Evolutionary conservation across 2,888 invertebrate genomes (phyloP), one percentile per base, ranked within the genome.

Genomic region (Thymelicus acteon): DNA sequence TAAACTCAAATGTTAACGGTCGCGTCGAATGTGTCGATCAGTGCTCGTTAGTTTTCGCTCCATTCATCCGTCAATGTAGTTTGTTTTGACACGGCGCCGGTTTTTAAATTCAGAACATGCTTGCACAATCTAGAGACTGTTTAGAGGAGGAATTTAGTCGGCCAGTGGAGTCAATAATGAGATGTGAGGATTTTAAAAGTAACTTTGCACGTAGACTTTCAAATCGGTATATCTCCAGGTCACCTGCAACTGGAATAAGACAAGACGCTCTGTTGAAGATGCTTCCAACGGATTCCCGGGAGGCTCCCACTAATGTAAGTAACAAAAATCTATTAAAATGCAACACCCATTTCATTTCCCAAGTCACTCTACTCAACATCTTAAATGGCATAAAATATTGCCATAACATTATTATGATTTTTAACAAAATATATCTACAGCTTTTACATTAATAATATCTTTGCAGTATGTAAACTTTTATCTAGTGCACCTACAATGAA

Each of bases 171-270:
- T 89, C 92, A 19, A 91, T 93, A 74, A 93, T 93, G 93, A 85
- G 87, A 78, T 92, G 92, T 79, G 92, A 92, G 75, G 91, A 93
- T 78, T 93, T 93, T 76, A 93, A 93, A 75, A 93, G 93, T 75
- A 93, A 92, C 80, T 93, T 93, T 74, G 93, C 93, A 1, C 87
- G 93, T 78, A 90, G 86, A 75, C 86, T 93, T 67, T 93, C 93
- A n/a, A 90, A 92, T 77, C 85, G 93, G 69, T 93, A 90, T 76
- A 87, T 80, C 72, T 82, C 89, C 73, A 86, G 85, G 74, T 78
- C 89, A 37, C 83, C 89, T 15, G 77, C 80, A 12, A 75, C 76
- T 58, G 78, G 78, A 62, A 70, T 83, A 0, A 87, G 81, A 72
- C 82, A 83, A 72, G 88, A 89, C 52, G 77, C 78, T 60, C 73